Evolutionary conservation across 2,888 invertebrate species (phyloP).

Genomic region (Galeopsomyia nigrocyanea): DNA sequence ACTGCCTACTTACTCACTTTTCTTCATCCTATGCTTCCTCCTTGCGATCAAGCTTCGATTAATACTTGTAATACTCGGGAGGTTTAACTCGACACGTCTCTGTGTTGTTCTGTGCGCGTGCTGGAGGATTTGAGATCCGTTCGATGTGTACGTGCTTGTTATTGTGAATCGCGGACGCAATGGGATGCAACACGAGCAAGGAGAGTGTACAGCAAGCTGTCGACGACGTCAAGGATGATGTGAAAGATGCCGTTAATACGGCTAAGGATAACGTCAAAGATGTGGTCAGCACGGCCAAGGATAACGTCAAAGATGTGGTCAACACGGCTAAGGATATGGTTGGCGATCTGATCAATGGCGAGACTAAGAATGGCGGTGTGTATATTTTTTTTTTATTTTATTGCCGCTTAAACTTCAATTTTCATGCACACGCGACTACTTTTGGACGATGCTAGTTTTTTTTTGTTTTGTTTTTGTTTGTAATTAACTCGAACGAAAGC

Average conservation of each 20-base stretch:
- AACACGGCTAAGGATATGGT: conserved; percentile 23
- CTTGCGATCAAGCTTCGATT: not conserved
- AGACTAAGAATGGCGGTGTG: conserved; percentile 37
- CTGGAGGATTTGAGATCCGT: not conserved
- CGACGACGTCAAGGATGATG: conserved; percentile 63
- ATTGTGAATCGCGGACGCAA: conserved; percentile 51
- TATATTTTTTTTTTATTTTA: not conserved
- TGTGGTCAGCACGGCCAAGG: conserved; percentile 15
- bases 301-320: conserved; percentile 14
- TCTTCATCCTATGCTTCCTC: not conserved
- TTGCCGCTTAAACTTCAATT: no score
- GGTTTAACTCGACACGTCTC: no score
- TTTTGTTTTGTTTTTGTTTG: no score
- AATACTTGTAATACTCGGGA: no score
- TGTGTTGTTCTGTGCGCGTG: no score
- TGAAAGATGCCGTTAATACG: conserved; percentile 54
- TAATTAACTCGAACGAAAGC: no score
- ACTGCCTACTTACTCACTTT: no score
- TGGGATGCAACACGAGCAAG: conserved; percentile 76
- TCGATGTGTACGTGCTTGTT: not conserved
- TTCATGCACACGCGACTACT: no score
- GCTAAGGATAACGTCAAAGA: not conserved
- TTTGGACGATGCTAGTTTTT: no score
- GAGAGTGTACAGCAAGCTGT: conserved; percentile 68
- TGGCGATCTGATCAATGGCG: conserved; percentile 24